Evolutionary conservation across 2,888 invertebrate genomes (phyloP).

Genomic region (Drosophila neoperkinsi): DNA sequence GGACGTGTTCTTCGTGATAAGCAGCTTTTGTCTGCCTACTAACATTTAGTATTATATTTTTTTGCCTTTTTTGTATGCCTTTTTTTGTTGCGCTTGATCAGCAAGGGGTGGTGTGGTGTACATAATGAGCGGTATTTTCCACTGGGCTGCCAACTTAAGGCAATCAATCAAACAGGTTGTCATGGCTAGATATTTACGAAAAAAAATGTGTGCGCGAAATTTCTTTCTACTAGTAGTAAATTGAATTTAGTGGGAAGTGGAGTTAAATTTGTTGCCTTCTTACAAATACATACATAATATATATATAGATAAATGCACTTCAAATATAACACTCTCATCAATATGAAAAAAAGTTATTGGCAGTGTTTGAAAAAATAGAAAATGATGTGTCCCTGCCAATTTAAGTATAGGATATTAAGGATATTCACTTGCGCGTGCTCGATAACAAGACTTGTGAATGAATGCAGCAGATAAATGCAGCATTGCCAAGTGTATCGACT

Average conservation of each 20-base stretch:
- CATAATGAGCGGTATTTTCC: constrained; percentile 26
- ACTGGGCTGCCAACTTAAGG: constrained; percentile 16
- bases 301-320: background rate
- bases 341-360: background rate
- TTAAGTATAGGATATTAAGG: constrained; percentile 7
- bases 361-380: background rate
- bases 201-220: constrained; percentile 24
- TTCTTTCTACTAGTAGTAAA: constrained; percentile 5
- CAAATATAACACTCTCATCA: background rate
- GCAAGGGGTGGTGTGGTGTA: background rate
- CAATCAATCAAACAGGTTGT: constrained; percentile 20
- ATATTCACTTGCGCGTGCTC: constrained; percentile 3
- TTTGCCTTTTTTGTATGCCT: background rate
- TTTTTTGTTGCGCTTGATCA: constrained; percentile 13
- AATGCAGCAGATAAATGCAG: background rate
- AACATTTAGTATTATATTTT: constrained; percentile 14
- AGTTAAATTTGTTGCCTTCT: constrained; percentile 1
- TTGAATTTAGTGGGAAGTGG: constrained; percentile 14
- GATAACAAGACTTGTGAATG: background rate
- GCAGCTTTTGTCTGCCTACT: constrained; percentile 7
- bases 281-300: background rate
- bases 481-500: background rate
- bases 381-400: constrained; percentile 10
- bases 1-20: background rate
- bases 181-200: constrained; percentile 6